Evolutionary conservation across 2,888 invertebrate genomes (phyloP).

Genomic region (Philaethria dido): DNA sequence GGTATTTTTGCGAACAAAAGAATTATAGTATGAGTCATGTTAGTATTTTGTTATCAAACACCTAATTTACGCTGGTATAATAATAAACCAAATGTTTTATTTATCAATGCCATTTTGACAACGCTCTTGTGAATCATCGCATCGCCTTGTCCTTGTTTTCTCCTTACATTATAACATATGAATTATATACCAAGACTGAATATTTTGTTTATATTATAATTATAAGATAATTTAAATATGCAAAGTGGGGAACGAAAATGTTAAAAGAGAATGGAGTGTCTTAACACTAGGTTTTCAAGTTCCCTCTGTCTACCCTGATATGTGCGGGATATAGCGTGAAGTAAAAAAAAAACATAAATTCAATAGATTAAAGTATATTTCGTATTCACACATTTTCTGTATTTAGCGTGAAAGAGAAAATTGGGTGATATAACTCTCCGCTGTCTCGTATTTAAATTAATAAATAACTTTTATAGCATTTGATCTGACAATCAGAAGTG

Average conservation of each 20-base stretch:
- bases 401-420: neutral
- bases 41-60: constrained; percentile 15
- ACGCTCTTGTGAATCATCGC: constrained; percentile 21
- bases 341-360: too few relatives aligned
- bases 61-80: constrained; percentile 5
- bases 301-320: too few relatives aligned
- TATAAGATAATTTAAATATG: too few relatives aligned
- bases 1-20: constrained; percentile 6
- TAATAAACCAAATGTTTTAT: constrained; percentile 6
- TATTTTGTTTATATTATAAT: too few relatives aligned
- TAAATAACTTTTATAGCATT: neutral
- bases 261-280: too few relatives aligned
- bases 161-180: neutral
- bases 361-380: too few relatives aligned
- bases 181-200: neutral
- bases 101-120: constrained; percentile 31
- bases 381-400: neutral
- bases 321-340: too few relatives aligned
- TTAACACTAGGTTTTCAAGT: too few relatives aligned
- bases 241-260: too few relatives aligned
- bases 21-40: constrained; percentile 21
- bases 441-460: too few relatives aligned
- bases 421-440: too few relatives aligned
- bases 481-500: neutral
- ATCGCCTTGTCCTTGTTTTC: constrained; percentile 16